Evolutionary conservation across 2,888 invertebrate genomes (phyloP), one percentile per base, ranked within the genome.

Genomic region (Campoplex capitator): DNA sequence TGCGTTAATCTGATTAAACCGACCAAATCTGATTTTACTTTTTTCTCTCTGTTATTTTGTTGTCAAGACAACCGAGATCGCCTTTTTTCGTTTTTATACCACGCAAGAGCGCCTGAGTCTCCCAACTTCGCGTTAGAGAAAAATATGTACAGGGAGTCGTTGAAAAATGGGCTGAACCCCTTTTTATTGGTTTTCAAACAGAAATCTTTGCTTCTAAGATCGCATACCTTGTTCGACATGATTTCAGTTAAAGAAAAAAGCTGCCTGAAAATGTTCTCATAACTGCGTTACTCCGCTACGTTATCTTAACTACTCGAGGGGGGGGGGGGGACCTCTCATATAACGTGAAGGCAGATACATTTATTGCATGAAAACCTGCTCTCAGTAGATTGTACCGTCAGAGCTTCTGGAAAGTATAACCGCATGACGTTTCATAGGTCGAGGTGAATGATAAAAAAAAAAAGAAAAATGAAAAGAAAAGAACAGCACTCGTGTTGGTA

Each of bases 391-490:
- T 65, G 58, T 58, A 48, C 77, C 68, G 74, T 65, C 58, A 42
- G 71, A 70, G 54, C 56, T 80, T 84, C 86, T 86, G 81, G 80
- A 67, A 62, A 84, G 58, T 82, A 78, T 84, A 84, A 82, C 77
- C 62, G 74, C 68, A 82, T 75, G 84, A 87, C 81, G 84, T 74
- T 77, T 75, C 68, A 62, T 68, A 81, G 71, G 23, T 67, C 38
- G 67, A 32, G 48, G 65, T 45, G 56, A 35, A 62, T 35, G 56
- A 13, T 58, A 58, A 62, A 74, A 80, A 70, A 76, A 56, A 42
- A 9, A 32, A 71, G 42, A 80, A 75, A n/a, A 73, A 54, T 9
- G 42, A 71, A 51, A 80, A 75, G 23, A 73, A 70, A 51, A 65
- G 67, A 75, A 74, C 71, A 23, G 35, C 62, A 73, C 68, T 70